Conservation (phyloP, 2,113 vertebrate species). For the Macquaria ambigua region DNA sequence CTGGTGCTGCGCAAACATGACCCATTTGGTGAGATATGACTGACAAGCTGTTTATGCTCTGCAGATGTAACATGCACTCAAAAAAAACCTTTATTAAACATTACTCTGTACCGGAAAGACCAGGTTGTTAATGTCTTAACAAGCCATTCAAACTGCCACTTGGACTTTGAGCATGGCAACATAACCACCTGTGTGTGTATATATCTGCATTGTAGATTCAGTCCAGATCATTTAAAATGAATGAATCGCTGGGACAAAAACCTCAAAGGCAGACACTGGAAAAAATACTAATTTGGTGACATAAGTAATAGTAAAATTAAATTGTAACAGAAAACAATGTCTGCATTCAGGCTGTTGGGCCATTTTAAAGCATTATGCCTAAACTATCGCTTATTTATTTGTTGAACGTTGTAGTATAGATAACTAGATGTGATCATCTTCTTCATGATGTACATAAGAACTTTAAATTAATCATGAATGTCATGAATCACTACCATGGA, state of each 20-base stretch:
- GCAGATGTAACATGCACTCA: not conserved
- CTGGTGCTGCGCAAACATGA: slow-evolving; percentile 92
- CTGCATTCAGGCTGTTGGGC: not conserved
- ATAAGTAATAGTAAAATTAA: not conserved
- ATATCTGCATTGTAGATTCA: not conserved
- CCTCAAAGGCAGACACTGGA: not conserved
- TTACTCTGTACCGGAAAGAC: not conserved
- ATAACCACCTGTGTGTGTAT: not conserved
- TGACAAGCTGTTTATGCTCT: not conserved
- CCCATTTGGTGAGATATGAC: slow-evolving; percentile 88
- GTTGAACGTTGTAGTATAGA: not conserved
- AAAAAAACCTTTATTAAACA: no score
- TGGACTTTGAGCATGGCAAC: not conserved
- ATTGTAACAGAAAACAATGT: not conserved
- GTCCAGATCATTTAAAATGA: not conserved
- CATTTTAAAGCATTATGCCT: not conserved
- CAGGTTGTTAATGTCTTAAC: no score
- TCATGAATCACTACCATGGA: not conserved
- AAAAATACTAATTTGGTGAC: no score
- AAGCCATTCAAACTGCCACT: not conserved
- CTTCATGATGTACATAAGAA: not conserved
- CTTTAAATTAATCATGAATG: not conserved
- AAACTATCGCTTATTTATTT: not conserved
- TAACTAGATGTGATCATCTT: not conserved
- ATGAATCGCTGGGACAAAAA: not conserved